phyloP scores from a whole-genome alignment of 2,113 vertebrate species.

The Strix aluco region DNA sequence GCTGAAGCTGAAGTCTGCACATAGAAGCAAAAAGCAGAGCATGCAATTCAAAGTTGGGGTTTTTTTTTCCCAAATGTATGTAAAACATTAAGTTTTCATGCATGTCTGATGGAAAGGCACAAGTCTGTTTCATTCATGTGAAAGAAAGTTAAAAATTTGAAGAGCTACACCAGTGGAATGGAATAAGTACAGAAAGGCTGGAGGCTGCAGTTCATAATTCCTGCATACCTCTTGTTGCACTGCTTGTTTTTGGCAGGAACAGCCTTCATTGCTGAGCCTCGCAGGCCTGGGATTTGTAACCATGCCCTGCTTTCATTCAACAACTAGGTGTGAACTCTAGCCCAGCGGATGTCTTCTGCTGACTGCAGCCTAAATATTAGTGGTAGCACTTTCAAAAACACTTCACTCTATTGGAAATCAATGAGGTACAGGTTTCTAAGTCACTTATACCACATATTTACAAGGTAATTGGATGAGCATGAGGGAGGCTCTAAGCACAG shows the following conservation, averaged over 20 bases:
- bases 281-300: neutral
- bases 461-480: neutral
- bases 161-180: neutral
- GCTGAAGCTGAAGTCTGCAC: neutral
- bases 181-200: neutral
- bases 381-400: neutral
- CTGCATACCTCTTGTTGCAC: neutral
- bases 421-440: neutral
- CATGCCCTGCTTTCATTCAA: neutral
- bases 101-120: neutral
- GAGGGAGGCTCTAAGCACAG: neutral
- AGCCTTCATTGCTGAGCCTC: neutral
- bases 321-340: neutral
- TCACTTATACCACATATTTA: neutral
- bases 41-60: neutral
- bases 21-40: neutral
- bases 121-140: neutral
- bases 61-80: neutral
- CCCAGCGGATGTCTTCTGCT: rapidly evolving
- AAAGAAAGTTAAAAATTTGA: neutral
- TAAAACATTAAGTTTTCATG: neutral
- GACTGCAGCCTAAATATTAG: neutral
- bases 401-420: neutral
- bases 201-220: neutral
- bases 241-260: neutral